phyloP scores from a whole-genome alignment of 2,888 invertebrate species.

The Cryptosula pallasiana region DNA sequence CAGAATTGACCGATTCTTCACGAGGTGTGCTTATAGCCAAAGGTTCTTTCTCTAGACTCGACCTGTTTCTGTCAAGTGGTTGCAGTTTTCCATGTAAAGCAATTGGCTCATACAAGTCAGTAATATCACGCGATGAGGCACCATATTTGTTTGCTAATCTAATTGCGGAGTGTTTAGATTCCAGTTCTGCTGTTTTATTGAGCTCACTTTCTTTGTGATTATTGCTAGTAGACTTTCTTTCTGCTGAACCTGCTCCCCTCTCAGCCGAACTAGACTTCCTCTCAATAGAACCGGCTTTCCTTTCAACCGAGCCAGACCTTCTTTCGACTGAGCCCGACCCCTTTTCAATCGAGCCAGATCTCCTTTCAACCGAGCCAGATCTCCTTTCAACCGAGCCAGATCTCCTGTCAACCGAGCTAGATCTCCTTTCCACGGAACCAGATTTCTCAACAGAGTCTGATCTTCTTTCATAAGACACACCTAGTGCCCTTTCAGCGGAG shows the following conservation, averaged over 20 bases:
- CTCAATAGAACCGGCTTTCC: not conserved
- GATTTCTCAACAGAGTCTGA: not conserved
- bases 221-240: not conserved
- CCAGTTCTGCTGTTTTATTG: not conserved
- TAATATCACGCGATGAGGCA: not conserved
- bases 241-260: not conserved
- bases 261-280: not conserved
- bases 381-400: not conserved
- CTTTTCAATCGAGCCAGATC: not conserved
- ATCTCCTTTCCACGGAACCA: not conserved
- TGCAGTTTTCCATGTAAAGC: not conserved
- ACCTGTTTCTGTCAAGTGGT: not conserved
- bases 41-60: not conserved
- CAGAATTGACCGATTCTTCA: too few species aligned
- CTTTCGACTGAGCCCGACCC: not conserved
- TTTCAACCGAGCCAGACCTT: not conserved
- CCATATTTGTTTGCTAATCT: not conserved
- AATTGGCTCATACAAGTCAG: not conserved
- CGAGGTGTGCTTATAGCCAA: constrained; percentile 11
- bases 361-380: not conserved
- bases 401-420: not conserved
- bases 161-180: not conserved
- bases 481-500: not conserved
- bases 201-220: not conserved
- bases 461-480: not conserved